Percentiles rank a stretch among this genome's conserved stretches.
These are phyloP conservation scores for Drosophila prolongata DNA, from an alignment of 2,888 invertebrate genomes.

Conservation along the genomic window DNA sequence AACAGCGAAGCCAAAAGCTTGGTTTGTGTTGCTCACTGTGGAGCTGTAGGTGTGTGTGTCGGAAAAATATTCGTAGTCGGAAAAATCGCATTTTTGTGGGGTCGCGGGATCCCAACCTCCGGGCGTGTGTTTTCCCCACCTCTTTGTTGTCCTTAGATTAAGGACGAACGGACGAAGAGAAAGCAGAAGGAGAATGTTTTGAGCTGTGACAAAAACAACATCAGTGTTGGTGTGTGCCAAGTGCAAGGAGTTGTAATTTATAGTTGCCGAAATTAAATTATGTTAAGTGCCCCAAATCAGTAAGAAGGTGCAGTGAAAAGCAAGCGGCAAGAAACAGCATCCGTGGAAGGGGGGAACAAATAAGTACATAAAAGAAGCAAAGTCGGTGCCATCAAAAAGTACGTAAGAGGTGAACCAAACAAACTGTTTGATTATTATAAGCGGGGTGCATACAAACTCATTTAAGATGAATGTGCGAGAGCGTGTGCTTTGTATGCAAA, in stretches of 20 bases:
- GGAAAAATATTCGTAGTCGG: slow-evolving; percentile 40
- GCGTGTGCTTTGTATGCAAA: slow-evolving; percentile 66
- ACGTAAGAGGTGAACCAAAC: slow-evolving; percentile 40
- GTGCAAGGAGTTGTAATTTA: slow-evolving; percentile 49
- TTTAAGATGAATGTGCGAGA: slow-evolving; percentile 20
- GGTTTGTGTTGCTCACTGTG: slow-evolving; percentile 13
- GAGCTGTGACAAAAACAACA: slow-evolving; percentile 28
- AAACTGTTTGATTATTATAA: slow-evolving; percentile 44
- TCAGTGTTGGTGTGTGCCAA: slow-evolving; percentile 58
- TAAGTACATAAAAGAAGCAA: not conserved
- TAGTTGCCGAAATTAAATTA: slow-evolving; percentile 74
- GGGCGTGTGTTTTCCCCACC: slow-evolving; percentile 23
- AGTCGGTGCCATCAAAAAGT: slow-evolving; percentile 20
- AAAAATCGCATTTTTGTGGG: slow-evolving; percentile 59
- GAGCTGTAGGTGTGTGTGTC: slow-evolving; percentile 6
- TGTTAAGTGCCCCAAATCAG: slow-evolving; percentile 76
- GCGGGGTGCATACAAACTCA: slow-evolving; percentile 32
- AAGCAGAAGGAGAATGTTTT: slow-evolving; percentile 32
- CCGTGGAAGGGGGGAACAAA: not conserved
- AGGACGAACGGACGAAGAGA: slow-evolving; percentile 39
- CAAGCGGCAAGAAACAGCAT: slow-evolving; percentile 40
- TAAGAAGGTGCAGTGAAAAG: slow-evolving; percentile 59
- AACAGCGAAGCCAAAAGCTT: slow-evolving; percentile 31
- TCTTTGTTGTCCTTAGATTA: slow-evolving; percentile 62
- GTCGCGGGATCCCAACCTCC: slow-evolving; percentile 29